phyloP scores from a whole-genome alignment of 2,888 invertebrate species.

The Fragum fragum region DNA sequence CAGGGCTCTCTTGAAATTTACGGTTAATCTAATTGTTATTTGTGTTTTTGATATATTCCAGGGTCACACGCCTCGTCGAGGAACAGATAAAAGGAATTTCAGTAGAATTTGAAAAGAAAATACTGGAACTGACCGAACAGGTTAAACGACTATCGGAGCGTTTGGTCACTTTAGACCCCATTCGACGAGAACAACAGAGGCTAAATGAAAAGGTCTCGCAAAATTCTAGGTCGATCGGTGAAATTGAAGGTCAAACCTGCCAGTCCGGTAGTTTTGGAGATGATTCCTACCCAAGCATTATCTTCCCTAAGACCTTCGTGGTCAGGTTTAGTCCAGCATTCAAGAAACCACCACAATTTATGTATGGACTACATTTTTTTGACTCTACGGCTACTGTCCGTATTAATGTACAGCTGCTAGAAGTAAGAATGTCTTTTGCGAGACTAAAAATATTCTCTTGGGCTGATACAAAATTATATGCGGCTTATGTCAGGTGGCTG shows the following conservation, averaged over 20 bases:
- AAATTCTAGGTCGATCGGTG: not conserved
- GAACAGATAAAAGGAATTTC: no score
- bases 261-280: not conserved
- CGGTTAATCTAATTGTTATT: no score
- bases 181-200: no score
- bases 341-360: not conserved
- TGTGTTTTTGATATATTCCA: no score
- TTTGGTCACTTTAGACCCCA: no score
- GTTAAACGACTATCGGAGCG: no score
- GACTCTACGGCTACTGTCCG: not conserved
- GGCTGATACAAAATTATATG: slow-evolving; percentile 3
- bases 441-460: not conserved
- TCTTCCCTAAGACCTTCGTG: not conserved
- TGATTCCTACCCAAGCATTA: not conserved
- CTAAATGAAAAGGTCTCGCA: no score
- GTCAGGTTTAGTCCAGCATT: not conserved
- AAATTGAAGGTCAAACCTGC: not conserved
- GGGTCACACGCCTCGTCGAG: no score
- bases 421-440: not conserved
- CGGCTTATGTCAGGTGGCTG: not conserved
- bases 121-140: no score
- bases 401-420: not conserved
- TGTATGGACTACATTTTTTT: not conserved
- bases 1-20: no score
- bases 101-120: no score